Evolutionary conservation across 2,797 vertebrate species (phyloP), one percentile per base, ranked within the genome.

Genomic region (Myotis findleyi): DNA sequence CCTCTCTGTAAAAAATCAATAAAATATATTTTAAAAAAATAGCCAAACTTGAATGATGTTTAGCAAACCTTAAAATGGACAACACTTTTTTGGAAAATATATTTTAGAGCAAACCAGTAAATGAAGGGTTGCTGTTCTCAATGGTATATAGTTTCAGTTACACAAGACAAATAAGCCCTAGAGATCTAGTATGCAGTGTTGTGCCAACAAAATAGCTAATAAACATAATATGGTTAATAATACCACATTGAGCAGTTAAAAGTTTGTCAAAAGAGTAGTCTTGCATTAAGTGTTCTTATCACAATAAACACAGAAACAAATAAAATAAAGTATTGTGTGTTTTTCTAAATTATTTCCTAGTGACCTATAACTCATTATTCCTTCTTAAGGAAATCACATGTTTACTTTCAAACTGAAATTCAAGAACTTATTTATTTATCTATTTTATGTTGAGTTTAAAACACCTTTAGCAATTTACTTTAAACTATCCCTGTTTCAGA

Each of bases 381-480:
- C 12, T 92, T 23, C 72, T 89, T 89, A 62, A 85, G 13, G 3
- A 80, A 87, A 53, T 64, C 20, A 62, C 68, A 17, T 23, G 44
- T 87, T 91, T 71, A 55, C 17, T 64, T 89, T 87, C 75, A 57
- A 55, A 44, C 23, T 64, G 51, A 87, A 93, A 64, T 79, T 44
- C 23, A 69, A 86, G n/a, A n/a, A 44, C 16, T 5, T 73, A 30
- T 51, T 81, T 72, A 72, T 23, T 62, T 62, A 8, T 12, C 38
- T 36, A 27, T 18, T 75, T 91, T n/a, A 75, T 33, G 44, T 49
- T 36, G 47, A 75, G 16, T 51, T 33, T 57, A 36, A 59, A 69
- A 33, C 9, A 49, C 20, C 33, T 81, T 38, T 21, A 81, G 55
- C 3, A 80, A 84, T 81, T 27, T 81, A n/a, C 55, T 87, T 64